phyloP scores from a whole-genome alignment of 2,888 invertebrate species.

The Apamea sordens region DNA sequence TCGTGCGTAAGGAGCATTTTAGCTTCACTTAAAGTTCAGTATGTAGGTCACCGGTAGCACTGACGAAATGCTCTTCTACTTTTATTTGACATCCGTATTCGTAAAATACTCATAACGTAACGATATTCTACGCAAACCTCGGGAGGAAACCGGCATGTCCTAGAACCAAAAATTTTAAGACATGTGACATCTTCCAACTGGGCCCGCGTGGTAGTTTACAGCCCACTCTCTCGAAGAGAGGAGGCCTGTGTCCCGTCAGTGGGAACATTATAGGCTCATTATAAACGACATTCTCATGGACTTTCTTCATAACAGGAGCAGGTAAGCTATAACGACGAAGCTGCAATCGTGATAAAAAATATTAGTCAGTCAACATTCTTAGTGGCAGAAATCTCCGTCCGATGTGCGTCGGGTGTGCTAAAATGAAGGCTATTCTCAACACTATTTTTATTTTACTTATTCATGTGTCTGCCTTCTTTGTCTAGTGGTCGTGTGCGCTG shows the following conservation, averaged over 20 bases:
- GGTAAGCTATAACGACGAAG: not conserved
- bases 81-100: constrained; percentile 15
- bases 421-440: not conserved
- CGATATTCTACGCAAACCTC: not conserved
- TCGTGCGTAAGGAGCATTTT: constrained; percentile 28
- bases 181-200: too few species aligned
- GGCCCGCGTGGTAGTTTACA: too few species aligned
- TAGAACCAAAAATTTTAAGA: too few species aligned
- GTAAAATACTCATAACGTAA: not conserved
- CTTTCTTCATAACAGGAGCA: not conserved
- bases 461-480: not conserved
- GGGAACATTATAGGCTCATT: too few species aligned
- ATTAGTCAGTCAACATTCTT: not conserved
- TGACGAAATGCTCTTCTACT: constrained; percentile 10
- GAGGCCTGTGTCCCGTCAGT: too few species aligned
- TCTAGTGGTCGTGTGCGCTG: too few species aligned
- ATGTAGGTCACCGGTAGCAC: constrained; percentile 46
- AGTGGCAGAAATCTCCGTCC: not conserved
- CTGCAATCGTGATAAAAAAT: not conserved
- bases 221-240: too few species aligned
- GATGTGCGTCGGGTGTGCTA: not conserved
- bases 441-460: not conserved
- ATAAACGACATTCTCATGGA: not conserved
- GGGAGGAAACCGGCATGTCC: too few species aligned
- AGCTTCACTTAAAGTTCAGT: constrained; percentile 30